Evolutionary conservation across 1,140 invertebrate species (phyloP).

Genomic region (Yoshiicerus persimilis): DNA sequence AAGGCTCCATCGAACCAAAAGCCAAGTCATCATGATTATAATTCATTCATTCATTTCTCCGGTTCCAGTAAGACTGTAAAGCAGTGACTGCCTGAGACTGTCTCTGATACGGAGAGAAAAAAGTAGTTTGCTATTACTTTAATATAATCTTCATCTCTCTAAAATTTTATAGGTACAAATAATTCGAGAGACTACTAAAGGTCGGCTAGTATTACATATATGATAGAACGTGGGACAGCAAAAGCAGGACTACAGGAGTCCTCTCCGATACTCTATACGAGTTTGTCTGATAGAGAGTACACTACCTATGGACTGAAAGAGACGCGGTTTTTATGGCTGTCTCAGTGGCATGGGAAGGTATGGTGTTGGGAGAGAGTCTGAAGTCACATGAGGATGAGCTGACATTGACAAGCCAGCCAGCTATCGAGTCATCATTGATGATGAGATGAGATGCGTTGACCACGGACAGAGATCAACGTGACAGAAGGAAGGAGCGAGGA

Average conservation of each 20-base stretch:
- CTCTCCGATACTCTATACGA: no score
- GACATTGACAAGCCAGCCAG: not conserved
- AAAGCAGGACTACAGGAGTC: no score
- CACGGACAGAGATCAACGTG: not conserved
- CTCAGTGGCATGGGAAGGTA: not conserved
- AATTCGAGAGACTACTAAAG: not conserved
- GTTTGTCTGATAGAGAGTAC: no score
- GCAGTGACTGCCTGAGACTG: not conserved
- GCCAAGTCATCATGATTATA: not conserved
- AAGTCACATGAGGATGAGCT: not conserved
- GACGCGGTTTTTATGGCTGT: not conserved
- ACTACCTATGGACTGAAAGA: no score
- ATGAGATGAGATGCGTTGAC: conserved; percentile 8
- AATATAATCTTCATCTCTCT: not conserved
- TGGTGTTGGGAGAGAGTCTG: not conserved
- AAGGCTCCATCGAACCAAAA: not conserved
- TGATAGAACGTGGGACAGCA: no score
- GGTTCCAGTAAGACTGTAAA: not conserved
- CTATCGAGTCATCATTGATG: conserved; percentile 26
- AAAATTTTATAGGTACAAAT: not conserved
- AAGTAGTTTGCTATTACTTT: not conserved
- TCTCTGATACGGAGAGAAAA: not conserved
- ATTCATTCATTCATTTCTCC: conserved; percentile 1
- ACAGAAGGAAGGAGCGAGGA: not conserved
- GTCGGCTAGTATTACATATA: not conserved